phyloP scores from a whole-genome alignment of 2,797 vertebrate species.

The Falco concolor region DNA sequence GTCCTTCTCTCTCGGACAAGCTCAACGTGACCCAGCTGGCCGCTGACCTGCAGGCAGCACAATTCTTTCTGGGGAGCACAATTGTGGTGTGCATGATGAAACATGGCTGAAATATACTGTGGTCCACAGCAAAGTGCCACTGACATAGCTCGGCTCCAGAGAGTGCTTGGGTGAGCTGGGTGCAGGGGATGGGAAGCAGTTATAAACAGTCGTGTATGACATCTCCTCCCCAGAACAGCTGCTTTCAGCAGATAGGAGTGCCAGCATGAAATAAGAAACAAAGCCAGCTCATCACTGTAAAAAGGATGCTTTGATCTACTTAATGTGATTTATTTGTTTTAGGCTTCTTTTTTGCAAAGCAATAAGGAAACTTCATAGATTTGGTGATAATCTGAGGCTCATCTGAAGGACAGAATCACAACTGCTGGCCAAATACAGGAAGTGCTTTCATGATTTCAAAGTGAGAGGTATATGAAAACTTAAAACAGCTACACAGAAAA shows the following conservation, averaged over 20 bases:
- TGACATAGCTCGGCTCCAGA: background rate
- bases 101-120: background rate
- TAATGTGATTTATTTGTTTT: background rate
- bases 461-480: background rate
- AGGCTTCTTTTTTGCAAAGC: background rate
- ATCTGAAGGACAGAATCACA: background rate
- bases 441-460: background rate
- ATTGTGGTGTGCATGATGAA: rapidly evolving
- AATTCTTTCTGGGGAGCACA: background rate
- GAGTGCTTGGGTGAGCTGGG: background rate
- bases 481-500: background rate
- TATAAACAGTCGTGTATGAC: background rate
- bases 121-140: background rate
- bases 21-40: rapidly evolving
- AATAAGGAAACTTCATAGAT: background rate
- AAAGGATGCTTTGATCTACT: background rate
- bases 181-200: too few species aligned
- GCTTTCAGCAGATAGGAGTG: background rate
- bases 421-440: background rate
- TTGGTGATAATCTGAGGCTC: background rate
- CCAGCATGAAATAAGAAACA: background rate
- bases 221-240: background rate
- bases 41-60: background rate
- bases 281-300: background rate
- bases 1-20: background rate